These are phyloP conservation scores for Caligus rogercresseyi DNA, from an alignment of 1,140 invertebrate genomes.

Conservation along the genomic window DNA sequence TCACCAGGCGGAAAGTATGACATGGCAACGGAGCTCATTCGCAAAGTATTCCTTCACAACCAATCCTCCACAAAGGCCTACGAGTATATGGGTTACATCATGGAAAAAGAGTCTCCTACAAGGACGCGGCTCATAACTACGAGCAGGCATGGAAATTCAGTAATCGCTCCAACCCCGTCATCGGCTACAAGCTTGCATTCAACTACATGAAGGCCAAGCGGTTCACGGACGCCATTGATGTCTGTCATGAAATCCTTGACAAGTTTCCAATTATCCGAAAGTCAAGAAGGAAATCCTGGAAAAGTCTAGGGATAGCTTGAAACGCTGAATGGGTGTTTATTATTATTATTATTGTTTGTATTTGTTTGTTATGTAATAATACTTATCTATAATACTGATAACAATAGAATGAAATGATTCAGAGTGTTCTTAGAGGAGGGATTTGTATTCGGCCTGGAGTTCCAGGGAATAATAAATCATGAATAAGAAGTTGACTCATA, in stretches of 20 bases:
- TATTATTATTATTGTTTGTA: neutral
- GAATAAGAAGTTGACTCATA: too few relatives aligned
- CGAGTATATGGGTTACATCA: conserved; percentile 65
- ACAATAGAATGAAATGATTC: too few relatives aligned
- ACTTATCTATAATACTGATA: too few relatives aligned
- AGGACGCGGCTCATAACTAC: conserved; percentile 65
- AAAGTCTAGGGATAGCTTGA: conserved; percentile 67
- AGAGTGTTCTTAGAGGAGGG: too few relatives aligned
- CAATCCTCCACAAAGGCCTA: conserved; percentile 66
- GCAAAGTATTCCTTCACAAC: conserved; percentile 59
- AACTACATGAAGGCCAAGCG: conserved; percentile 76
- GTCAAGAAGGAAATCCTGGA: conserved; percentile 84
- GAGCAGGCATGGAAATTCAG: conserved; percentile 63
- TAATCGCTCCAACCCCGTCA: conserved; percentile 34
- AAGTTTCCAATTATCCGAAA: conserved; percentile 72
- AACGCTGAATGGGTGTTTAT: conserved; percentile 35
- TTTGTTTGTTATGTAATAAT: neutral
- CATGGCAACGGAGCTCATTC: conserved; percentile 60
- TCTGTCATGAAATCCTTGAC: conserved; percentile 59
- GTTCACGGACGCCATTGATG: conserved; percentile 67
- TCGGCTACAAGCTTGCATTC: conserved; percentile 78
- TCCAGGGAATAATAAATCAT: too few relatives aligned
- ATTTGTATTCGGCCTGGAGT: too few relatives aligned
- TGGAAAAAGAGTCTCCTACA: conserved; percentile 84
- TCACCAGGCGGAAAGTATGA: conserved; percentile 52